These are phyloP conservation scores for Pammene fasciana DNA, from an alignment of 2,888 invertebrate genomes.

Conservation along the genomic window DNA sequence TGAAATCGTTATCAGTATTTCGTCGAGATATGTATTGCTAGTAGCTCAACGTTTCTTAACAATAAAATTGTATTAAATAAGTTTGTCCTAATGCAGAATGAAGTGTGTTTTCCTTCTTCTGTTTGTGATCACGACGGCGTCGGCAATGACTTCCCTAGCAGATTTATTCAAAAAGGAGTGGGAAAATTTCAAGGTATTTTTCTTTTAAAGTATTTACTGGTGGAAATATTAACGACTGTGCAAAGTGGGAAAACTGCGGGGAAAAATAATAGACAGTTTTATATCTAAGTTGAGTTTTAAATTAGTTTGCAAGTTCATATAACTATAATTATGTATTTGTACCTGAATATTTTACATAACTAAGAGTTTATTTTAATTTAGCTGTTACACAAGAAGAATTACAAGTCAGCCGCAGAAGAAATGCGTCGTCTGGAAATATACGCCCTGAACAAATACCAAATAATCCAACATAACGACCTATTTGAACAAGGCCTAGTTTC, in stretches of 20 bases:
- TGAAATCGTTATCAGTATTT: not conserved
- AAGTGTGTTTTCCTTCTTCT: slow-evolving; percentile 9
- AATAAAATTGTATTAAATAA: not conserved
- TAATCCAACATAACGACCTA: slow-evolving; percentile 88
- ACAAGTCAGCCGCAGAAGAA: slow-evolving; percentile 11
- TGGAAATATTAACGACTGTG: no score
- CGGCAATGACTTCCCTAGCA: slow-evolving; percentile 13
- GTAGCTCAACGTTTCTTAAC: not conserved
- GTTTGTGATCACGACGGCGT: slow-evolving; percentile 3
- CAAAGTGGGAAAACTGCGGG: no score
- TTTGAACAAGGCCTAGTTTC: slow-evolving; percentile 83
- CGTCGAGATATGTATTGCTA: not conserved
- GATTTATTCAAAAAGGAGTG: slow-evolving; percentile 15
- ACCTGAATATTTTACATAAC: no score
- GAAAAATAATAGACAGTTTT: no score
- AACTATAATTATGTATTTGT: no score
- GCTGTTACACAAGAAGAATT: slow-evolving; percentile 7
- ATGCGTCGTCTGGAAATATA: slow-evolving; percentile 86
- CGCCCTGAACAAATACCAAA: slow-evolving; percentile 88
- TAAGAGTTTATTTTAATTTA: not conserved
- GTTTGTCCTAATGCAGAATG: slow-evolving; percentile 6
- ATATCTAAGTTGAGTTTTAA: no score
- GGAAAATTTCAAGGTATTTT: slow-evolving; percentile 5
- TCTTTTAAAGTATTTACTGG: no score
- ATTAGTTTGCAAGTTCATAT: no score